Evolutionary conservation across 2,888 invertebrate genomes (phyloP).

Genomic region (Tillus elongatus): DNA sequence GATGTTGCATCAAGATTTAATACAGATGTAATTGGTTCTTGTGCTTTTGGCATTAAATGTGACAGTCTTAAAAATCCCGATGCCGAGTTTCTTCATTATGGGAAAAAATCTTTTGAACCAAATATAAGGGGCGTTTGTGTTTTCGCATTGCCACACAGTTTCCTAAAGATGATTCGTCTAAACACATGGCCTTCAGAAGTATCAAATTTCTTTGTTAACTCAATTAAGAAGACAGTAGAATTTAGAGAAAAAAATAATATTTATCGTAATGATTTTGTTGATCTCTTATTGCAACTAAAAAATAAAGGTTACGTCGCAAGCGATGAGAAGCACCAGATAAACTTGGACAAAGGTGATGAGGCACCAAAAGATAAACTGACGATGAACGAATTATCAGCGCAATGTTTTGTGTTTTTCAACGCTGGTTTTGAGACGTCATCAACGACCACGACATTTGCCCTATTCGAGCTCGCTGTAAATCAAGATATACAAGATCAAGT

Average conservation of each 20-base stretch:
- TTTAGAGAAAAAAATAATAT: constrained; percentile 5
- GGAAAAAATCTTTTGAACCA: constrained; percentile 24
- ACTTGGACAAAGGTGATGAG: constrained; percentile 37
- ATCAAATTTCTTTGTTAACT: constrained; percentile 39
- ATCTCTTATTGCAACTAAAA: constrained; percentile 5
- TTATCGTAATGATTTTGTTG: constrained; percentile 4
- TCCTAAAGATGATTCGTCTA: constrained; percentile 22
- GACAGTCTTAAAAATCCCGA: constrained; percentile 47
- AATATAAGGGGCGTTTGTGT: constrained; percentile 13
- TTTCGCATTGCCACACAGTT: constrained; percentile 17
- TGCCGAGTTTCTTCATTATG: constrained; percentile 38
- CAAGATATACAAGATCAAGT: constrained; percentile 37
- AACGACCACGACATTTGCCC: constrained; percentile 32
- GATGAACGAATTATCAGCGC: constrained; percentile 27
- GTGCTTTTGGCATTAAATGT: constrained; percentile 51
- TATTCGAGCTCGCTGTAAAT: constrained; percentile 36
- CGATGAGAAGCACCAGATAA: constrained; percentile 34
- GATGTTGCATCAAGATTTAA: constrained; percentile 48
- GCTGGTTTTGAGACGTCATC: constrained; percentile 43
- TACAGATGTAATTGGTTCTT: constrained; percentile 51
- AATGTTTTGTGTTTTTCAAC: constrained; percentile 38
- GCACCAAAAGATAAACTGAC: constrained; percentile 8
- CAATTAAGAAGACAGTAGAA: neutral
- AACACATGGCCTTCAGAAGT: constrained; percentile 25
- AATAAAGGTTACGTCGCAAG: constrained; percentile 1